These are phyloP conservation scores for Lordiphosa fenestrarum DNA, from an alignment of 2,888 invertebrate species.

Conservation along the genomic window DNA sequence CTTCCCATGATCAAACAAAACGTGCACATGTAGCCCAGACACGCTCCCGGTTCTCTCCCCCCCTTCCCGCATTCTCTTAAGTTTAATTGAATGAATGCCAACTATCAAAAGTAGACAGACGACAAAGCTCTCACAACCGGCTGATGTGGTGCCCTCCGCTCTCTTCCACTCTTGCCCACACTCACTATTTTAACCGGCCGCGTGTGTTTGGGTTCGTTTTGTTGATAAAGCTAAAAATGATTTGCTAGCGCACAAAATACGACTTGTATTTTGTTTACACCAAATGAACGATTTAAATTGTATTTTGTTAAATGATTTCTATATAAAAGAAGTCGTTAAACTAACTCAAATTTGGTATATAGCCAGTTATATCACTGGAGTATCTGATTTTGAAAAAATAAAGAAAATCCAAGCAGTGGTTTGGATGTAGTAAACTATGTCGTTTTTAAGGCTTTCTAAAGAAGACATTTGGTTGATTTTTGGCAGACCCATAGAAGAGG, in stretches of 20 bases:
- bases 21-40: constrained; percentile 25
- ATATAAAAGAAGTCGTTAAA: constrained; percentile 30
- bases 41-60: background rate
- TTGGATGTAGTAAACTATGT: constrained; percentile 34
- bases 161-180: constrained; percentile 9
- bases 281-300: constrained; percentile 68
- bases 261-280: constrained; percentile 58
- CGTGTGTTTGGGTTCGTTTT: constrained; percentile 45
- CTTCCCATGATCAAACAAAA: constrained; percentile 24
- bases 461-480: constrained; percentile 27
- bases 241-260: constrained; percentile 35
- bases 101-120: constrained; percentile 1
- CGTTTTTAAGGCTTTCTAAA: constrained; percentile 29
- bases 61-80: constrained; percentile 3
- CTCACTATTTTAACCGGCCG: constrained; percentile 41
- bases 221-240: constrained; percentile 43
- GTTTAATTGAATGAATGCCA: constrained; percentile 6
- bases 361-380: constrained; percentile 4
- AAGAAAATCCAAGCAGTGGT: constrained; percentile 58
- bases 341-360: constrained; percentile 20
- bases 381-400: constrained; percentile 72
- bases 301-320: constrained; percentile 74
- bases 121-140: constrained; percentile 5
- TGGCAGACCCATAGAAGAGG: constrained; percentile 5
- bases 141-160: background rate